A percentile compares a stretch with the other conserved stretches of the same genome.
phyloP scores from a whole-genome alignment of 2,888 invertebrate genomes.

The Cosmia trapezina region DNA sequence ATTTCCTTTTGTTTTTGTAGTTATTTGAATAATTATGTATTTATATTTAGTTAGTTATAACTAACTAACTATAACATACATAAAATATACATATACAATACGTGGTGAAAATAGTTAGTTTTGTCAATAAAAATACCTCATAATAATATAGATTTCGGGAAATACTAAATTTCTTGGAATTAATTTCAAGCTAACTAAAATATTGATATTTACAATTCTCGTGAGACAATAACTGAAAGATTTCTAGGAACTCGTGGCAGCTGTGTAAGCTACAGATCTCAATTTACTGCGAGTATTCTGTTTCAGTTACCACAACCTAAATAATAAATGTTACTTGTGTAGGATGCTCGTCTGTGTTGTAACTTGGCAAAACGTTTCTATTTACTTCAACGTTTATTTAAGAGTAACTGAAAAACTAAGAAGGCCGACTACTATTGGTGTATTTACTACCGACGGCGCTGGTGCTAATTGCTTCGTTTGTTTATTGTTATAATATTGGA shows the following conservation, averaged over 20 bases:
- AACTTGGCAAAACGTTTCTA: slow-evolving; percentile 3
- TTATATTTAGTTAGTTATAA: too few relatives aligned
- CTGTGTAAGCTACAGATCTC: slow-evolving; percentile 1
- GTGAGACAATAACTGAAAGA: slow-evolving; percentile 13
- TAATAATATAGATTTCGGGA: too few relatives aligned
- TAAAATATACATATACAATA: too few relatives aligned
- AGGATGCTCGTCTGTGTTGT: slow-evolving; percentile 2
- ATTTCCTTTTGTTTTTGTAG: too few relatives aligned
- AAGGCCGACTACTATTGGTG: too few relatives aligned
- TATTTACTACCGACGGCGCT: not conserved
- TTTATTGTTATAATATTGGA: too few relatives aligned
- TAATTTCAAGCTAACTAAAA: not conserved
- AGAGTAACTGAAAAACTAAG: not conserved
- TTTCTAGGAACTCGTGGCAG: slow-evolving; percentile 4
- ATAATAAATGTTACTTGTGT: slow-evolving; percentile 33
- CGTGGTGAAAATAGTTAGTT: too few relatives aligned
- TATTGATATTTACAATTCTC: not conserved
- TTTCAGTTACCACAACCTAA: slow-evolving; percentile 40
- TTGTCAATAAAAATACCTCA: too few relatives aligned
- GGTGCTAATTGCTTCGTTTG: too few relatives aligned
- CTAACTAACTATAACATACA: too few relatives aligned
- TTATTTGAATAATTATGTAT: too few relatives aligned
- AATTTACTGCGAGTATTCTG: slow-evolving; percentile 26
- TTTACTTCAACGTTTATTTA: slow-evolving; percentile 18
- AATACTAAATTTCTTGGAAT: not conserved